These are phyloP conservation scores for Eurystomus gularis DNA, from an alignment of 2,113 vertebrate genomes.

Conservation along the genomic window DNA sequence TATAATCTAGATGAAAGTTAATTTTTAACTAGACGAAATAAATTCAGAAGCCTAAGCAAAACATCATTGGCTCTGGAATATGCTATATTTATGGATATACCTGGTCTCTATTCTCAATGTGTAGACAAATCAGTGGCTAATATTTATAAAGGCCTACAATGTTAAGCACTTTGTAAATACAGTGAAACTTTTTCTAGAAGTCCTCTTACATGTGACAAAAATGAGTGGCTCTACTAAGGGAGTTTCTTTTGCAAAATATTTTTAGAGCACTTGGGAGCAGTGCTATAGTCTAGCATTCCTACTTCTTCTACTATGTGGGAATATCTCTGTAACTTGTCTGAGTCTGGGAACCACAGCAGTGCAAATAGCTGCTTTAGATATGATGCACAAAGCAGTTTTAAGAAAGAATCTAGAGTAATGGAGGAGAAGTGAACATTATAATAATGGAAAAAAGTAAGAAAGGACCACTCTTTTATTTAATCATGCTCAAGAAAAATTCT, in stretches of 20 bases:
- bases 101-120: not conserved
- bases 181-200: not conserved
- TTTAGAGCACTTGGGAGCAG: not conserved
- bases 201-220: not conserved
- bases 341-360: not conserved
- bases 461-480: not conserved
- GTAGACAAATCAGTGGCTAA: not conserved
- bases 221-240: not conserved
- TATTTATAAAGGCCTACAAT: not conserved
- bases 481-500: not conserved
- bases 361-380: not conserved
- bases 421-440: not conserved
- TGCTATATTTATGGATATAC: not conserved
- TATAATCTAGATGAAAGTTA: not conserved
- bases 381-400: not conserved
- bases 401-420: not conserved
- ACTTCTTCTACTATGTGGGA: not conserved
- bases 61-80: not conserved
- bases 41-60: not conserved
- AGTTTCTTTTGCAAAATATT: not conserved
- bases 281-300: not conserved
- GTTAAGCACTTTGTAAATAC: not conserved
- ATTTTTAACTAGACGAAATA: not conserved
- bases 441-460: not conserved
- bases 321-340: not conserved